phyloP scores from a whole-genome alignment of 2,113 vertebrate species.

The Girardinichthys multiradiatus region DNA sequence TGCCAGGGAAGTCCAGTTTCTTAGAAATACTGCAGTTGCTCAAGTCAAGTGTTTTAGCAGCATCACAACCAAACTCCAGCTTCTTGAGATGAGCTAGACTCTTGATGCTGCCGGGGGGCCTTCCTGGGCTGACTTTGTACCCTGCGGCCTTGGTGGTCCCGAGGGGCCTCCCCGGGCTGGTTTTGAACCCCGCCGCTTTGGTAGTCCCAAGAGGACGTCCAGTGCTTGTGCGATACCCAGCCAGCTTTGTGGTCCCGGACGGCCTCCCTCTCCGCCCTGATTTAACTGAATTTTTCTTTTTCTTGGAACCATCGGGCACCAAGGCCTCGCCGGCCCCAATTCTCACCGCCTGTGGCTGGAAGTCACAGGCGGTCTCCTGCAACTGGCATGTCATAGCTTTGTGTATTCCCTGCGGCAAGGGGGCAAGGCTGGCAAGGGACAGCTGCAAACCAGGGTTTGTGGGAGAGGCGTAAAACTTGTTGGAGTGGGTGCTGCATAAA shows the following conservation, averaged over 20 bases:
- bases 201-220: slow-evolving; percentile 96
- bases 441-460: slow-evolving; percentile 84
- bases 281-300: slow-evolving; percentile 93
- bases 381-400: slow-evolving; percentile 92
- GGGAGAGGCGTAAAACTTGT: slow-evolving; percentile 88
- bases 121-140: slow-evolving; percentile 97
- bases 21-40: slow-evolving; percentile 85
- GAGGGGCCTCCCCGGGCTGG: slow-evolving; percentile 95
- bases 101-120: slow-evolving; percentile 99
- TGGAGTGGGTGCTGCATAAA: slow-evolving; percentile 89
- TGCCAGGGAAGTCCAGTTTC: slow-evolving; percentile 91
- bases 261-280: slow-evolving; percentile 94
- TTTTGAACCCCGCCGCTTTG: slow-evolving; percentile 98
- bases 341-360: slow-evolving; percentile 85
- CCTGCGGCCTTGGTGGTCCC: slow-evolving; percentile 98
- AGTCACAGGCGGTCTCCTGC: slow-evolving; percentile 86
- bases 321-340: slow-evolving; percentile 84
- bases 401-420: slow-evolving; percentile 86
- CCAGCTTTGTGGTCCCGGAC: slow-evolving; percentile 95
- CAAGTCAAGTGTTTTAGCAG: slow-evolving; percentile 89
- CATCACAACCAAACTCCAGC: slow-evolving; percentile 87
- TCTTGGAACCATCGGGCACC: slow-evolving; percentile 88
- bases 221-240: slow-evolving; percentile 97
- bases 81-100: slow-evolving; percentile 92
- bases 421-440: slow-evolving; percentile 73